Evolutionary conservation across 2,888 invertebrate species (phyloP), one percentile per base, ranked within the genome.

Genomic region (Bugulina stolonifera): DNA sequence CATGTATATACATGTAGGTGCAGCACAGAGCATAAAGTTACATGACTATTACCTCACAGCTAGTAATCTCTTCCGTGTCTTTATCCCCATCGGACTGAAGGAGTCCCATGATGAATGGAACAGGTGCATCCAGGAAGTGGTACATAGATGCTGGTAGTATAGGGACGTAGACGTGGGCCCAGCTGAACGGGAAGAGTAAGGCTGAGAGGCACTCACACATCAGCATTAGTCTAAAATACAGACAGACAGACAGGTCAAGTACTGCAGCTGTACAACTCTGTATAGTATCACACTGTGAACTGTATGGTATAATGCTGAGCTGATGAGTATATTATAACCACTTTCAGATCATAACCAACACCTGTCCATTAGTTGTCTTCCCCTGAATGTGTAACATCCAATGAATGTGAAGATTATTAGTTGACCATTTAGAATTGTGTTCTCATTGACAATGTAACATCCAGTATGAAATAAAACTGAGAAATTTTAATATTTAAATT

Each of bases 121-220:
- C 97, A 0, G 99, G 99, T 2, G 99, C 99, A 86, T 99, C 99
- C 69, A 99, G 88, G 86, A 99, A 99, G 83, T 97, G 95, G 18
- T 81, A 78, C 55, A 83, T 78, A 1, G 86, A 83, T 71, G 95
- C 93, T 0, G 99, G 99, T 79, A 99, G 87, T 81, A 99, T 96
- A 35, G 99, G 99, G 74, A 98, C 99, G 85, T 99, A 99, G 1
- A 99, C 97, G 85, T 99, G 97, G 72, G 96, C 95, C 99, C 99
- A 99, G 34, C 90, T 88, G 83, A 98, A 99, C 0, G 99, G 99
- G 80, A 97, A 92, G 54, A 97, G 86, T 32, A 99, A 87, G 0
- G 93, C 89, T 1, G 91, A 92, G 77, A 97, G 89, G 79, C 94
- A 92, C 86, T 99, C 99, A 2, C 97, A 93, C 23, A 99, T 94